phyloP scores from a whole-genome alignment of 2,113 vertebrate species.

The Hypanus sabinus region DNA sequence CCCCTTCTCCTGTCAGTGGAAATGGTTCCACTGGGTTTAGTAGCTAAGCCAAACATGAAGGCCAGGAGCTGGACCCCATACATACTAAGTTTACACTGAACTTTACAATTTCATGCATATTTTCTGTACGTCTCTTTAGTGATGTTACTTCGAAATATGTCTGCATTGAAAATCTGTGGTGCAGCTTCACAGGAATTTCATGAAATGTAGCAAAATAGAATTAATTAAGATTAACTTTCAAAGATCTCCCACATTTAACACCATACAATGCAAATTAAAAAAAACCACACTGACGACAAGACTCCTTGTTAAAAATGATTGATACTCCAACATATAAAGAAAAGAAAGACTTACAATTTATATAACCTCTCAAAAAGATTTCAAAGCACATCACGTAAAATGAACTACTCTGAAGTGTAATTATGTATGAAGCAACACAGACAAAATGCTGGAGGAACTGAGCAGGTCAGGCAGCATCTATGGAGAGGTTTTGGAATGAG shows the following conservation, averaged over 20 bases:
- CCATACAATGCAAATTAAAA: neutral
- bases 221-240: neutral
- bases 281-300: neutral
- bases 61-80: too few species aligned
- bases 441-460: too few species aligned
- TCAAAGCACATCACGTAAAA: neutral
- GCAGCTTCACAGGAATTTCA: neutral
- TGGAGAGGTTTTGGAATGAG: too few species aligned
- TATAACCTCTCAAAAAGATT: neutral
- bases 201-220: neutral
- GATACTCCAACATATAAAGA: neutral
- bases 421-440: neutral
- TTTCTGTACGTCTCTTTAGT: neutral
- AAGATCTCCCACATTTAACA: neutral
- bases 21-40: too few species aligned
- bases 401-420: constrained; percentile 20
- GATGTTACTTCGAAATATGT: neutral
- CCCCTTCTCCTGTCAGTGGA: too few species aligned
- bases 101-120: too few species aligned
- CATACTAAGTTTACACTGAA: too few species aligned
- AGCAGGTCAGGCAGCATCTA: too few species aligned
- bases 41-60: too few species aligned
- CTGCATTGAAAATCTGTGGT: neutral
- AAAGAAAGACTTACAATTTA: neutral
- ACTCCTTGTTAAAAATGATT: neutral